Conservation (phyloP, 1,140 invertebrate genomes). For the Holcopasites calliopsidis region DNA sequence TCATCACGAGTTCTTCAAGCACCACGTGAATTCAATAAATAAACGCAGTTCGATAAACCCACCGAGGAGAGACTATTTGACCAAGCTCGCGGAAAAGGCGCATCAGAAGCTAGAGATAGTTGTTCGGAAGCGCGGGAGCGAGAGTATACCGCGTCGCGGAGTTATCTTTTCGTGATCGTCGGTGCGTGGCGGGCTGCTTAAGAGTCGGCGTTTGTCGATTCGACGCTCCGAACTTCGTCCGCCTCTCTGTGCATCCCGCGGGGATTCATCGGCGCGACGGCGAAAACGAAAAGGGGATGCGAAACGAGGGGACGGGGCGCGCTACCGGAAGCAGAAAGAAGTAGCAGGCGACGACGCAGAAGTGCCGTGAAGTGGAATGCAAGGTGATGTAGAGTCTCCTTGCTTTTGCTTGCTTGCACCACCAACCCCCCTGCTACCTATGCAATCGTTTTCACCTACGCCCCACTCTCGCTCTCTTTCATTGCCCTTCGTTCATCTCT, state of each 20-base stretch:
- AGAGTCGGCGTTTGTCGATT: conserved; percentile 39
- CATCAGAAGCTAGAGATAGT: background rate
- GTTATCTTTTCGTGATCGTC: conserved; percentile 36
- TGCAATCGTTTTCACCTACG: too few species aligned
- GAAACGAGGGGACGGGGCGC: background rate
- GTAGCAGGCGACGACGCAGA: conserved; percentile 53
- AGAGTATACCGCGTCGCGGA: conserved; percentile 5
- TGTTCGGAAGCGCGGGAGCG: background rate
- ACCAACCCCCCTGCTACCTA: background rate
- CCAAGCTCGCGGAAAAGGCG: background rate
- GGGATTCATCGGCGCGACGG: conserved; percentile 38
- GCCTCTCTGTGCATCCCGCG: conserved; percentile 2
- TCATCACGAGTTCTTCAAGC: too few species aligned
- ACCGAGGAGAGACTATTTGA: background rate
- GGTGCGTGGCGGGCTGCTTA: conserved; percentile 51
- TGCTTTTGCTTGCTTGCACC: conserved; percentile 26
- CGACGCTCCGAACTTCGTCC: background rate
- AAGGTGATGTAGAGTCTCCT: conserved; percentile 54
- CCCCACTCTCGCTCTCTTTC: background rate
- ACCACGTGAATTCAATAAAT: background rate
- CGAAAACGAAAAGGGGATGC: conserved; percentile 3
- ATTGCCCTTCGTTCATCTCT: background rate
- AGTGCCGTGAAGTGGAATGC: conserved; percentile 59
- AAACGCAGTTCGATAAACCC: background rate
- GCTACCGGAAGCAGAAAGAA: conserved; percentile 48